Percentiles rank a stretch among this genome's conserved stretches.
Evolutionary conservation across 2,888 invertebrate species (phyloP).

Genomic region (Chorisops tibialis): DNA sequence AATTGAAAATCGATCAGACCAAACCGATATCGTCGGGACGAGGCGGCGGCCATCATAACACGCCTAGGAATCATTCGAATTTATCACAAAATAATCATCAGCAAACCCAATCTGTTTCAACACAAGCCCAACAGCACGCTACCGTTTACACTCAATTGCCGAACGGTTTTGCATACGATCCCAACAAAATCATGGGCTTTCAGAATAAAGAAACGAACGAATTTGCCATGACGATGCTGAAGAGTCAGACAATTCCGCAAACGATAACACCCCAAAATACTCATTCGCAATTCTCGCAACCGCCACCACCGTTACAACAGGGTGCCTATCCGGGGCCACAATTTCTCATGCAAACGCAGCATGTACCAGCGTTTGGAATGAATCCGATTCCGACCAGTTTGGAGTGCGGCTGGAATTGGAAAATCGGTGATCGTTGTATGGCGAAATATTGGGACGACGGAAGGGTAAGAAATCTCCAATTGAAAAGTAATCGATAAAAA

Average conservation of each 20-base stretch:
- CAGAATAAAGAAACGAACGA: constrained; percentile 52
- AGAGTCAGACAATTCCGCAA: constrained; percentile 44
- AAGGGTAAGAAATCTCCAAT: too few relatives aligned
- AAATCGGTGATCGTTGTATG: constrained; percentile 76
- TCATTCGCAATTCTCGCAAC: constrained; percentile 9
- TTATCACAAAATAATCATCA: constrained; percentile 30
- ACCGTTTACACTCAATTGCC: constrained; percentile 36
- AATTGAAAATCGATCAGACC: constrained; percentile 39
- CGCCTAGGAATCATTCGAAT: constrained; percentile 21
- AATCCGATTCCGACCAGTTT: constrained; percentile 30
- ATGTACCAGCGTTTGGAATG: constrained; percentile 43
- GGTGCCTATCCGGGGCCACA: not conserved
- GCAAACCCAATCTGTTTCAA: constrained; percentile 6
- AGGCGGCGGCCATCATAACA: not conserved
- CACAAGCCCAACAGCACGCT: constrained; percentile 14
- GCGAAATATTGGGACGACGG: constrained; percentile 94
- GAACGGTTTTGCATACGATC: constrained; percentile 49
- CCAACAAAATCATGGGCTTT: constrained; percentile 52
- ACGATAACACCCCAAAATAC: constrained; percentile 21
- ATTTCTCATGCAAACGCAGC: constrained; percentile 29
- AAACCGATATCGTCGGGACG: constrained; percentile 32
- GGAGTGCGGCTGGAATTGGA: constrained; percentile 59
- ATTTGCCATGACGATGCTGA: constrained; percentile 49
- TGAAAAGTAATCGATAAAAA: not conserved
- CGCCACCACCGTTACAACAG: constrained; percentile 31